These are phyloP conservation scores for Ichneumoninae sp. DNA, from an alignment of 2,888 invertebrate species.

Conservation along the genomic window DNA sequence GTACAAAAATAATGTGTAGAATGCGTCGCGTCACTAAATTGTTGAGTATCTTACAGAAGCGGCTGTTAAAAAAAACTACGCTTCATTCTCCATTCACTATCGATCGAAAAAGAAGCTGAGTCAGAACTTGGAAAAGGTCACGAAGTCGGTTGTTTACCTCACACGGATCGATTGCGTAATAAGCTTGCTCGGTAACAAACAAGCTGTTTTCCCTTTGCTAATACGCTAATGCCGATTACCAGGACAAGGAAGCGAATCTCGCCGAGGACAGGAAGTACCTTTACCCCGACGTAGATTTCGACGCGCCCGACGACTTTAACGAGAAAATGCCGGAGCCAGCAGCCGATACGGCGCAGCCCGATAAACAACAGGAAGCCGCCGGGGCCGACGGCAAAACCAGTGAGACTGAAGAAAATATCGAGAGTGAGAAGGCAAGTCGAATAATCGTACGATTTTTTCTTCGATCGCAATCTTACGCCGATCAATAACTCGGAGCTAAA, in stretches of 20 bases:
- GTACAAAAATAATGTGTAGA: too few species aligned
- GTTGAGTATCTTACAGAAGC: not conserved
- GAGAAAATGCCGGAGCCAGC: constrained; percentile 84
- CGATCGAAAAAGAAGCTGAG: not conserved
- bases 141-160: not conserved
- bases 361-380: constrained; percentile 83
- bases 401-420: constrained; percentile 75
- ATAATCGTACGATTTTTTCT: not conserved
- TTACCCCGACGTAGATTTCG: constrained; percentile 62
- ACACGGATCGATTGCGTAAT: constrained; percentile 4
- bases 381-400: constrained; percentile 78
- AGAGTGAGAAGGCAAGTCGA: constrained; percentile 76
- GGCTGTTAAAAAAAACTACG: not conserved
- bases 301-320: constrained; percentile 69
- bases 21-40: too few species aligned
- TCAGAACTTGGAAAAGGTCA: constrained; percentile 4
- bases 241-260: constrained; percentile 75
- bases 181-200: not conserved
- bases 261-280: constrained; percentile 74
- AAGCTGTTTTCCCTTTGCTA: constrained; percentile 3
- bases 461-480: not conserved
- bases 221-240: constrained; percentile 32
- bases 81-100: not conserved
- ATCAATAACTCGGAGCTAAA: not conserved
- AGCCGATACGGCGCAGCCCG: constrained; percentile 80